Evolutionary conservation across 2,888 invertebrate species (phyloP).

Genomic region (Tholera decimalis): DNA sequence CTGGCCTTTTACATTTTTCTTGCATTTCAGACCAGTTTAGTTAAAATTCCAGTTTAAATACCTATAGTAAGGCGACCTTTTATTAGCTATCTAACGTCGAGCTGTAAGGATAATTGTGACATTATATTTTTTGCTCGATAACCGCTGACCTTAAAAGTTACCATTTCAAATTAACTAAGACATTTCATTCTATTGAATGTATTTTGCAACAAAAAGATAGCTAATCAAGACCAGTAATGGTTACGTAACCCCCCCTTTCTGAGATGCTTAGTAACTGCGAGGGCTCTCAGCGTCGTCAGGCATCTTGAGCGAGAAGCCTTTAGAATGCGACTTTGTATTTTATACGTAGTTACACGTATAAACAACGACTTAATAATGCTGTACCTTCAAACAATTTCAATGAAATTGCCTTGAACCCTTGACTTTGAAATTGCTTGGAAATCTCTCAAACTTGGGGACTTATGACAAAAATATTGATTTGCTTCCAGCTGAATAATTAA

Average conservation of each 20-base stretch:
- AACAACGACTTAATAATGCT: conserved; percentile 42
- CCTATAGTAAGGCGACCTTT: conserved; percentile 13
- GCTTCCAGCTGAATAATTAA: conserved; percentile 9
- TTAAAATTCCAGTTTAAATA: conserved; percentile 11
- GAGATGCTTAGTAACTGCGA: conserved; percentile 61
- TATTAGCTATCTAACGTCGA: conserved; percentile 30
- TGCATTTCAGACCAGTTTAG: conserved; percentile 1
- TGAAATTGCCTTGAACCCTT: conserved; percentile 13
- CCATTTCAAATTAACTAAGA: conserved; percentile 25
- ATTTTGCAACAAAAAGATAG: conserved; percentile 37
- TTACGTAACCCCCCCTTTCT: conserved; percentile 68
- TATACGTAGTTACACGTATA: conserved; percentile 40
- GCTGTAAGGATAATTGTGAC: conserved; percentile 23
- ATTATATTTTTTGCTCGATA: conserved; percentile 21
- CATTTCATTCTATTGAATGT: conserved; percentile 45
- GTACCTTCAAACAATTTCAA: conserved; percentile 35
- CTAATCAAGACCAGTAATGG: conserved; percentile 49
- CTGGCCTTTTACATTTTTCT: conserved; percentile 16
- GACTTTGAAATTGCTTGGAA: conserved; percentile 18
- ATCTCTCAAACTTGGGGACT: conserved; percentile 6
- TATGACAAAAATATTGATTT: conserved; percentile 24
- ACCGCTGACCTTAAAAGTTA: conserved; percentile 31
- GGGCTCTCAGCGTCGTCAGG: conserved; percentile 58
- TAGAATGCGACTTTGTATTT: conserved; percentile 67
- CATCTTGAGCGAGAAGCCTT: conserved; percentile 70